These are phyloP conservation scores for Hassar affinis DNA, from an alignment of 2,113 vertebrate genomes.

Conservation along the genomic window DNA sequence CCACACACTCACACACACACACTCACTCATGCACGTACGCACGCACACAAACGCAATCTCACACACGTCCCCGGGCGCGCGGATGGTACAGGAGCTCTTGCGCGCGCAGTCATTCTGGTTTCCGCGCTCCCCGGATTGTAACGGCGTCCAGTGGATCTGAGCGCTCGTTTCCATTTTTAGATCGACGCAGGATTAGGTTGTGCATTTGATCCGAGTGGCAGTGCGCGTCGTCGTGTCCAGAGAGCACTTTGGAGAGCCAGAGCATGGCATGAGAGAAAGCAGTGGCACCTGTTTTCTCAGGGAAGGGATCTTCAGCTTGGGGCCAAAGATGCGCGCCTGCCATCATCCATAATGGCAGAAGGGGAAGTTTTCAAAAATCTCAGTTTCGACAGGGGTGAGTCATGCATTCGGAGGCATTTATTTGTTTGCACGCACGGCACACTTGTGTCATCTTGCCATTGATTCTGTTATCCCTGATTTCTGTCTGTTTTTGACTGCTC, in stretches of 20 bases:
- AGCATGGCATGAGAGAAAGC: conserved; percentile 25
- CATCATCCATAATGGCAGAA: conserved; percentile 81
- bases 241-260: not conserved
- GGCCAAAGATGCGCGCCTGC: conserved; percentile 62
- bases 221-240: not conserved
- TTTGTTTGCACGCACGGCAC: not conserved
- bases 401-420: not conserved
- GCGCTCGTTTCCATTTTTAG: not conserved
- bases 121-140: conserved; percentile 12
- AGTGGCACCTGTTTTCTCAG: conserved; percentile 34
- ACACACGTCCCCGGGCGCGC: not conserved
- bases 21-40: not conserved
- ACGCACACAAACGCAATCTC: not conserved
- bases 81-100: conserved; percentile 15
- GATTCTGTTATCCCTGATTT: not conserved
- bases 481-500: not conserved
- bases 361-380: conserved; percentile 84
- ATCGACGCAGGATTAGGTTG: not conserved
- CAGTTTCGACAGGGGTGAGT: conserved; percentile 86
- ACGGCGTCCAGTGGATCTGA: conserved; percentile 13
- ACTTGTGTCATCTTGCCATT: not conserved
- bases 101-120: not conserved
- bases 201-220: not conserved
- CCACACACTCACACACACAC: not conserved
- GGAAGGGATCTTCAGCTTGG: conserved; percentile 15